Evolutionary conservation across 2,888 invertebrate species (phyloP).

Genomic region (Nemurella pictetii): DNA sequence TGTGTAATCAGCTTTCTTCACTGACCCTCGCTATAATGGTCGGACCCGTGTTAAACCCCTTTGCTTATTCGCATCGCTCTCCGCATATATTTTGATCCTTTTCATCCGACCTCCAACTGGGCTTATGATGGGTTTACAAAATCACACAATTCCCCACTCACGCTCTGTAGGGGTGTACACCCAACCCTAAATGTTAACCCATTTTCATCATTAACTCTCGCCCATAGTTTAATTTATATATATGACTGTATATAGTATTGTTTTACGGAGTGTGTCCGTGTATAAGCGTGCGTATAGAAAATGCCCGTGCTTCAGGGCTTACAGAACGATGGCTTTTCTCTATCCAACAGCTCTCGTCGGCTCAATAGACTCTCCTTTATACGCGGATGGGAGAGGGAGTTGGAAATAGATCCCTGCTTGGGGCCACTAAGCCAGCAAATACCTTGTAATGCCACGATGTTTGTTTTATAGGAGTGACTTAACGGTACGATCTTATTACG

Average conservation of each 20-base stretch:
- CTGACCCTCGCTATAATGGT: not conserved
- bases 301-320: not conserved
- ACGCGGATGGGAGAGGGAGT: not conserved
- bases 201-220: not conserved
- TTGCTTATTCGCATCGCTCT: not conserved
- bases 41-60: not conserved
- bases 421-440: slow-evolving; percentile 23
- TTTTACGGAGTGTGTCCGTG: not conserved
- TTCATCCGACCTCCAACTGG: not conserved
- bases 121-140: not conserved
- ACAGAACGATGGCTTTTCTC: not conserved
- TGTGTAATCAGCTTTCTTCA: not conserved
- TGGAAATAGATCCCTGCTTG: not conserved
- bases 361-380: slow-evolving; percentile 7
- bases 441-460: slow-evolving; percentile 24
- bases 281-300: not conserved
- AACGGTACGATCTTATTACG: slow-evolving; percentile 20
- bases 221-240: not conserved
- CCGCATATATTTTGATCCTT: not conserved
- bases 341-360: not conserved
- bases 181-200: not conserved
- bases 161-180: not conserved
- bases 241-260: not conserved
- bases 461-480: slow-evolving; percentile 17
- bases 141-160: not conserved